Percentiles rank a stretch among this genome's conserved stretches.
These are phyloP conservation scores for Xenopus laevis DNA, from an alignment of 2,113 vertebrate species.

Conservation along the genomic window DNA sequence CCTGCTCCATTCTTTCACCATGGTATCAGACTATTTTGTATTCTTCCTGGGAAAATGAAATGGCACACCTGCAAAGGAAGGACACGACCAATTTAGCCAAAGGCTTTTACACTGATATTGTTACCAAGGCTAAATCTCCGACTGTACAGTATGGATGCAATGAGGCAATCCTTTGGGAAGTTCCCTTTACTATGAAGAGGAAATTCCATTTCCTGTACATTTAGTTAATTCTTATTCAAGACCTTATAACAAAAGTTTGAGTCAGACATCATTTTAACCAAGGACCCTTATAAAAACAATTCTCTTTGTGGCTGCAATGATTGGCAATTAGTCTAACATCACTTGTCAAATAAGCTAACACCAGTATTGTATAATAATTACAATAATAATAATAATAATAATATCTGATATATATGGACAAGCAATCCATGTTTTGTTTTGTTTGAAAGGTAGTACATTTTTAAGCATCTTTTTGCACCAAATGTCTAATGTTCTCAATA, in stretches of 20 bases:
- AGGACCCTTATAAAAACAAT: no score
- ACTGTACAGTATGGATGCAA: constrained; percentile 23
- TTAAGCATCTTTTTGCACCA: no score
- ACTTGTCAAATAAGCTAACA: no score
- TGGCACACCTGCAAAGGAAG: constrained; percentile 37
- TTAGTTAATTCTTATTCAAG: background rate
- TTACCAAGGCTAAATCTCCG: background rate
- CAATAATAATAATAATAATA: no score
- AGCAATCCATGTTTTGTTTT: no score
- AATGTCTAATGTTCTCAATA: no score
- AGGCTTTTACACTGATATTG: background rate
- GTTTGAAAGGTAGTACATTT: background rate
- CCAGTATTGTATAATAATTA: no score
- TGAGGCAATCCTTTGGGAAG: constrained; percentile 24
- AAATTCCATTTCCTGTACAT: constrained; percentile 35
- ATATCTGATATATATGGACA: no score
- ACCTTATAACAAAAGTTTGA: background rate
- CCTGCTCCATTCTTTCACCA: no score
- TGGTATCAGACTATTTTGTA: background rate
- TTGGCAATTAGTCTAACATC: no score
- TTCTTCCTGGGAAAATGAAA: constrained; percentile 20
- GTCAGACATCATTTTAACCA: no score
- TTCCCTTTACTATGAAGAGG: constrained; percentile 21
- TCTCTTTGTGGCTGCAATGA: no score
- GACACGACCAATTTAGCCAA: background rate